Evolutionary conservation across 2,888 invertebrate genomes (phyloP), one percentile per base, ranked within the genome.

Genomic region (Hyppa rectilinea): DNA sequence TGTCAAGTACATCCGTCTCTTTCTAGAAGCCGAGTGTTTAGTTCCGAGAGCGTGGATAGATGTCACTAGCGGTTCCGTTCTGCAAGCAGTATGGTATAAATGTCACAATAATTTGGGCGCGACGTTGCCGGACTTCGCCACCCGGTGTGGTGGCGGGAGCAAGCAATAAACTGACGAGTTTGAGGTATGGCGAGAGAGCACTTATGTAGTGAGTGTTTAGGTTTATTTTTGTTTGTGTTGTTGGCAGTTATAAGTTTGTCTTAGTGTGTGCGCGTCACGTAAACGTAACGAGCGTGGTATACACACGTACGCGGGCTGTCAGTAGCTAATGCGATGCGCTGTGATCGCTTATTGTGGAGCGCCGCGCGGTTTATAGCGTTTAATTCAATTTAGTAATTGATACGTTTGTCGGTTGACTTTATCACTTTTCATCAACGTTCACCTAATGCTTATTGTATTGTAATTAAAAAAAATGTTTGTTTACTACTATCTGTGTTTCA

Each of bases 371-470:
- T 94, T 94, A 93, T 92, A 92, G 91, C 94, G 94, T 92, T 95
- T 95, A 95, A 95, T 95, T 95, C 94, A 95, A 95, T 95, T 95
- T 94, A 93, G 95, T 95, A 95, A 95, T 95, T 95, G 95, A 95
- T 95, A 95, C 92, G 92, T 94, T 94, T 92, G 92, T 92, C 90
- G 91, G 91, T 90, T 89, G 90, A 90, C 89, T 92, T 92, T 90
- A 87, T 88, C 86, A 83, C 87, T 88, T 89, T 89, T 75, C 68
- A 78, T 78, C 60, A 77, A 82, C 78, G 64, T 72, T 72, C 31
- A 53, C 55, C 40, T 71, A 60, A 60, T 63, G 49, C 26, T 47
- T 75, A 68, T 71, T 74, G 65, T 65, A 72, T 63, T 70, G 65
- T 77, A 68, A 75, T 68, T 76, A 72, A 68, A 78, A 72, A 68